These are phyloP conservation scores for Thunnus albacares DNA, from an alignment of 2,797 vertebrate species.

Conservation along the genomic window DNA sequence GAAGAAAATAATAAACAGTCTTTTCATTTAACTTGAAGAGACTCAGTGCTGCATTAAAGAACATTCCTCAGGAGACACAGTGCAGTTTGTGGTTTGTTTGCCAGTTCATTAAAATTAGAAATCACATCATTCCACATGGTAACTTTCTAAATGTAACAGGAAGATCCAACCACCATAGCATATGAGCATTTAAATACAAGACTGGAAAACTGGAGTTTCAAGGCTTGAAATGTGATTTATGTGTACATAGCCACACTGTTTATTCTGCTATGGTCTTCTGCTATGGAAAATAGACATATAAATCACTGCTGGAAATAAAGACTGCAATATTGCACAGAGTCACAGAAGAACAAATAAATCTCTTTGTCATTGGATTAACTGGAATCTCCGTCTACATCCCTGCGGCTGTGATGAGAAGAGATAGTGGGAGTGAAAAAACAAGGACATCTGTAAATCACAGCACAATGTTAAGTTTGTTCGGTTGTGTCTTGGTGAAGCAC, in stretches of 20 bases:
- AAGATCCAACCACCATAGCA: too few species aligned
- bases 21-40: slow-evolving; percentile 3
- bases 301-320: slow-evolving; percentile 7
- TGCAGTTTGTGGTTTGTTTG: too few species aligned
- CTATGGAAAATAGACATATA: background rate
- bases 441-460: slow-evolving; percentile 36
- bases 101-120: too few species aligned
- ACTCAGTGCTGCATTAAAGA: background rate
- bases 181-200: background rate
- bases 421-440: slow-evolving; percentile 30
- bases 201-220: background rate
- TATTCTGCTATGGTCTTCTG: slow-evolving; percentile 4
- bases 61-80: too few species aligned
- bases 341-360: background rate
- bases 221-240: slow-evolving; percentile 7
- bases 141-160: background rate
- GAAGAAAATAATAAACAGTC: background rate
- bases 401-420: slow-evolving; percentile 11
- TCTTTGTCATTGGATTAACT: slow-evolving; percentile 24
- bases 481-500: slow-evolving; percentile 58
- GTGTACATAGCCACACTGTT: background rate
- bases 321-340: background rate
- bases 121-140: background rate
- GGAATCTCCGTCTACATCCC: background rate
- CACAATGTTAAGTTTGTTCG: slow-evolving; percentile 63